Evolutionary conservation across 2,113 vertebrate genomes (phyloP), one percentile per base, ranked within the genome.

Genomic region (Lontra canadensis): DNA sequence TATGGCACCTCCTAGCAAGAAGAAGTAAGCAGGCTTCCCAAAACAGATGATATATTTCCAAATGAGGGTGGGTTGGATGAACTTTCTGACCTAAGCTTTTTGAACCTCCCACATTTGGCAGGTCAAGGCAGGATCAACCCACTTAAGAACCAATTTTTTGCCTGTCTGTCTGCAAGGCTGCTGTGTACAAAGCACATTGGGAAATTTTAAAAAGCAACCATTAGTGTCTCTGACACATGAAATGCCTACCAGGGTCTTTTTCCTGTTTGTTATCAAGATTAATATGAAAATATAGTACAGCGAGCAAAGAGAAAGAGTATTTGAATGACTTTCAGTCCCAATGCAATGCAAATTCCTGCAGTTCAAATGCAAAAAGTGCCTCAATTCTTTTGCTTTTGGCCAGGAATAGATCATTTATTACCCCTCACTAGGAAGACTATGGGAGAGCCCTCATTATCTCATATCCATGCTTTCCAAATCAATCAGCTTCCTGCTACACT

Each of bases 121-220:
- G 44, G 61, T 95, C 36, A 86, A 89, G 92, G 29, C 61, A 76
- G 47, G 42, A 18, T 2, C 57, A 95, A 90, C 10, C 26, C 20
- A 49, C 47, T 97, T 94, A 94, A 49, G 91, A 84, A 92, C 65
- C 18, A 23, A n/a, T 17, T 92, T 97, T 97, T 97, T 91, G 47
- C 52, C 69, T 81, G 20, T 26, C 52, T 93, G 23, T 89, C 90
- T 84, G 26, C n/a, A 93, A 49, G 36, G 36, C 71, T 67, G 82
- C 14, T 47, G 44, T 96, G 47, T 89, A 31, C 88, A 90, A 98
- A 97, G 73, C 93, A 94, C 42, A 0, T 0, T 34, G 67, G 71
- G 73, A 13, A 89, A 97, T 96, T 97, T 82, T 97, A 98, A 93
- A 97, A 97, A 96, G 59, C 59, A 90, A 96, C 88, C 94, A 55